phyloP scores from a whole-genome alignment of 1,140 invertebrate species.

The Drosophila virilis region DNA sequence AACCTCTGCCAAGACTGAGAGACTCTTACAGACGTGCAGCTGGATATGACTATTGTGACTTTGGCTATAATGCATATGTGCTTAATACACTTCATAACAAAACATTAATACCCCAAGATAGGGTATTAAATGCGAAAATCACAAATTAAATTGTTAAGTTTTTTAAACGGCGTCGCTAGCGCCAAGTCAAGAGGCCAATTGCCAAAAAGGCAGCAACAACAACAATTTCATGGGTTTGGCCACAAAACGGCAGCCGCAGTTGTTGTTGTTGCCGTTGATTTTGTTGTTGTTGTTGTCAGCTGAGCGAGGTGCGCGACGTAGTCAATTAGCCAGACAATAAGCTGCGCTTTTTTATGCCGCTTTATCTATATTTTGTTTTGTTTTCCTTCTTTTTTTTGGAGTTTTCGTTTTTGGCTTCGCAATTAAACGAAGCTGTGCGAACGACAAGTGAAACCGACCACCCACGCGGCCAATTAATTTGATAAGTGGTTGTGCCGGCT shows the following conservation, averaged over 20 bases:
- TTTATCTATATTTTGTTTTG: slow-evolving; percentile 12
- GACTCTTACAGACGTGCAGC: no score
- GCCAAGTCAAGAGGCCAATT: slow-evolving; percentile 44
- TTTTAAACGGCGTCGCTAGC: slow-evolving; percentile 48
- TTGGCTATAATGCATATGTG: no score
- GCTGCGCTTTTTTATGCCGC: slow-evolving; percentile 50
- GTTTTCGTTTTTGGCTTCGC: slow-evolving; percentile 31
- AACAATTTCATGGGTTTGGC: slow-evolving; percentile 29
- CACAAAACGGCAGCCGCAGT: slow-evolving; percentile 11
- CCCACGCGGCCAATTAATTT: slow-evolving; percentile 56
- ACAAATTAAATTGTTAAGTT: slow-evolving; percentile 70
- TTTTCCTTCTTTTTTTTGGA: slow-evolving; percentile 15
- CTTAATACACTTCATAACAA: no score
- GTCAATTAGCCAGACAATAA: slow-evolving; percentile 58
- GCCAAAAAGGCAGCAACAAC: neutral
- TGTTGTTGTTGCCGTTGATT: slow-evolving; percentile 6
- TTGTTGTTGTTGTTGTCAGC: neutral
- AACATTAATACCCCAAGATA: neutral
- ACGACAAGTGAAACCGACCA: slow-evolving; percentile 36
- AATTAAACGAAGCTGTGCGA: slow-evolving; percentile 40
- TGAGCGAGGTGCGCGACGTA: neutral
- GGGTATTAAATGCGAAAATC: slow-evolving; percentile 17
- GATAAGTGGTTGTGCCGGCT: slow-evolving; percentile 41
- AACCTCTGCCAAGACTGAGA: no score
- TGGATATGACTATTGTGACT: no score